A percentile compares a stretch with the other conserved stretches of the same genome.
Conservation (phyloP, 2,888 invertebrate genomes). For the Lycaena phlaeas region DNA sequence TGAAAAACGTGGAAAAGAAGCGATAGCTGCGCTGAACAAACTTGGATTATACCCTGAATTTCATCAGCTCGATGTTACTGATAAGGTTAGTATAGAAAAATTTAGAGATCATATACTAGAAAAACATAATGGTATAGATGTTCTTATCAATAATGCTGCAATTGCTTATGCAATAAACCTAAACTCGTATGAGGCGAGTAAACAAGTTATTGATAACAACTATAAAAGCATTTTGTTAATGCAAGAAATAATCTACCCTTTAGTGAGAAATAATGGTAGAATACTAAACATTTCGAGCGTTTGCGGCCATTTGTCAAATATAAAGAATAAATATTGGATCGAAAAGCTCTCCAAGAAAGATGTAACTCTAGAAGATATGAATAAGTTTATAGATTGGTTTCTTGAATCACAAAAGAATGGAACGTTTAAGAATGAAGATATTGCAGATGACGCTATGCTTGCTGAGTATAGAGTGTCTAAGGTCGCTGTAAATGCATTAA, state of each 20-base stretch:
- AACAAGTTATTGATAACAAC: constrained; percentile 77
- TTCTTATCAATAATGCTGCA: constrained; percentile 80
- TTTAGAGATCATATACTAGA: constrained; percentile 63
- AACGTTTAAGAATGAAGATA: constrained; percentile 23
- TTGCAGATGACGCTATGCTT: constrained; percentile 29
- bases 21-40: constrained; percentile 26
- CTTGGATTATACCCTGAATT: constrained; percentile 23
- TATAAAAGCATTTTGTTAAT: constrained; percentile 75
- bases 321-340: constrained; percentile 62
- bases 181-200: constrained; percentile 51
- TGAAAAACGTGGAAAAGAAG: constrained; percentile 26
- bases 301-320: too few species aligned
- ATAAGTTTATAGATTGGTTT: constrained; percentile 71
- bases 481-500: constrained; percentile 78
- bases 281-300: constrained; percentile 84
- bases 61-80: constrained; percentile 74
- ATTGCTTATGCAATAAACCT: constrained; percentile 28
- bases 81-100: constrained; percentile 59
- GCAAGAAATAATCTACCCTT: constrained; percentile 77
- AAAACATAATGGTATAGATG: constrained; percentile 74
- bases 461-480: constrained; percentile 80
- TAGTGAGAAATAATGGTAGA: constrained; percentile 77
- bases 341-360: constrained; percentile 35
- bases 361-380: constrained; percentile 18
- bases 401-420: constrained; percentile 37